A percentile compares a stretch with the other conserved stretches of the same genome.
Evolutionary conservation across 2,888 invertebrate species (phyloP).

Genomic region (Drosophila sordidapex): DNA sequence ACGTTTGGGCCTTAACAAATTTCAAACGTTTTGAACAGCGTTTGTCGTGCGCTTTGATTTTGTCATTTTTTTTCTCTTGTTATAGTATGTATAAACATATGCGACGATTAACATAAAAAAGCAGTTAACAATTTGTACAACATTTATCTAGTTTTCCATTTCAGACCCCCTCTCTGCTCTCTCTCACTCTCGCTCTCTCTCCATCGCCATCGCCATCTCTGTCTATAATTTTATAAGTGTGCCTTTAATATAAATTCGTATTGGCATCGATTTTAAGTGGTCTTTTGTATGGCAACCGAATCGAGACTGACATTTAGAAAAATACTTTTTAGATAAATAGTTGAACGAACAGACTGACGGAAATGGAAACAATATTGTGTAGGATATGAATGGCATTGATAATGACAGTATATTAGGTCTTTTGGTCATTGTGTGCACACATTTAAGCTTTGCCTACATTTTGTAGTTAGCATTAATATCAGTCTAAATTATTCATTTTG

Average conservation of each 20-base stretch:
- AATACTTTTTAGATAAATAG: conserved; percentile 26
- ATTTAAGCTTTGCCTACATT: not conserved
- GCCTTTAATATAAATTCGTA: conserved; percentile 43
- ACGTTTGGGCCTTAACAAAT: conserved; percentile 31
- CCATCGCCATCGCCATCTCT: not conserved
- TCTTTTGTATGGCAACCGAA: conserved; percentile 64
- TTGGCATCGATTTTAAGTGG: conserved; percentile 66
- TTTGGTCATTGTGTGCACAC: conserved; percentile 1
- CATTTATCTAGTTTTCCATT: conserved; percentile 78
- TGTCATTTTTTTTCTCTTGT: conserved; percentile 61
- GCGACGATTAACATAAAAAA: conserved; percentile 76
- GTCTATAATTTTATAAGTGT: conserved; percentile 39
- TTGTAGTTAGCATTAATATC: not conserved
- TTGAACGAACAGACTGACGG: conserved; percentile 1
- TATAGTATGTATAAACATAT: conserved; percentile 57
- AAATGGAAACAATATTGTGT: conserved; percentile 26
- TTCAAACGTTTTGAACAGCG: conserved; percentile 32
- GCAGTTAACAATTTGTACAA: conserved; percentile 80
- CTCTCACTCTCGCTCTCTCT: no score
- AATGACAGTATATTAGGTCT: not conserved
- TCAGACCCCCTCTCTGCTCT: conserved; percentile 15
- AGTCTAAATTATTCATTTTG: not conserved
- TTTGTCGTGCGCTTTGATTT: conserved; percentile 62
- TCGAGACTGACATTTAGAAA: conserved; percentile 42
- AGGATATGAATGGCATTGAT: conserved; percentile 50